Conservation (phyloP, 2,113 vertebrate genomes). For the Dolichotis patagonum region DNA sequence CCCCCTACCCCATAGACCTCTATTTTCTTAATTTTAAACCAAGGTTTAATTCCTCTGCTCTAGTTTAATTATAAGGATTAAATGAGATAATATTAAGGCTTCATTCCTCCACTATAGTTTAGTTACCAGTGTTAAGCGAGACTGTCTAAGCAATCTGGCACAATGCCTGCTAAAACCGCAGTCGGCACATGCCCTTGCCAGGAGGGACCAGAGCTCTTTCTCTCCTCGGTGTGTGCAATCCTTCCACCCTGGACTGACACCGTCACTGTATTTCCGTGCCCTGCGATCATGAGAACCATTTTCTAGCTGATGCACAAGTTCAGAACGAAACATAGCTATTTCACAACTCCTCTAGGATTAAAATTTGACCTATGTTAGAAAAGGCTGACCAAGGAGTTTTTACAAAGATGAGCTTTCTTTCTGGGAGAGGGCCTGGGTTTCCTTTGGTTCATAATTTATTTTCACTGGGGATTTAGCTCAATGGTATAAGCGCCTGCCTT, state of each 20-base stretch:
- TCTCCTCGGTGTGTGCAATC: neutral
- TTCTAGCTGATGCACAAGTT: conserved; percentile 14
- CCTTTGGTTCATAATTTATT: neutral
- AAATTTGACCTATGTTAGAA: conserved; percentile 29
- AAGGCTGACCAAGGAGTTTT: neutral
- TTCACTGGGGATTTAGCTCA: no score
- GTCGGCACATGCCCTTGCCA: neutral
- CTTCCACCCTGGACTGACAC: neutral
- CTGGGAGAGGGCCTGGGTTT: neutral
- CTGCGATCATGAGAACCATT: neutral
- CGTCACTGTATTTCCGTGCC: neutral
- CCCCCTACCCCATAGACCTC: neutral
- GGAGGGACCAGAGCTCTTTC: neutral
- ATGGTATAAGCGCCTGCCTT: no score
- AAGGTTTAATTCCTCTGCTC: neutral
- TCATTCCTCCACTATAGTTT: neutral
- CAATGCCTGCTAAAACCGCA: neutral
- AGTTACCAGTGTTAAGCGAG: conserved; percentile 2
- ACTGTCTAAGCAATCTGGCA: neutral
- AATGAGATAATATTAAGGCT: neutral
- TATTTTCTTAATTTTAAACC: conserved; percentile 1
- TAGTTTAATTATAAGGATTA: neutral
- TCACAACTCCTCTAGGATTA: conserved; percentile 15
- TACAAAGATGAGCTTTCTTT: neutral
- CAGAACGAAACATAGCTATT: neutral